Base-by-base conservation (phyloP, 2,888 invertebrate species). In the Lepas anatifera region DNA sequence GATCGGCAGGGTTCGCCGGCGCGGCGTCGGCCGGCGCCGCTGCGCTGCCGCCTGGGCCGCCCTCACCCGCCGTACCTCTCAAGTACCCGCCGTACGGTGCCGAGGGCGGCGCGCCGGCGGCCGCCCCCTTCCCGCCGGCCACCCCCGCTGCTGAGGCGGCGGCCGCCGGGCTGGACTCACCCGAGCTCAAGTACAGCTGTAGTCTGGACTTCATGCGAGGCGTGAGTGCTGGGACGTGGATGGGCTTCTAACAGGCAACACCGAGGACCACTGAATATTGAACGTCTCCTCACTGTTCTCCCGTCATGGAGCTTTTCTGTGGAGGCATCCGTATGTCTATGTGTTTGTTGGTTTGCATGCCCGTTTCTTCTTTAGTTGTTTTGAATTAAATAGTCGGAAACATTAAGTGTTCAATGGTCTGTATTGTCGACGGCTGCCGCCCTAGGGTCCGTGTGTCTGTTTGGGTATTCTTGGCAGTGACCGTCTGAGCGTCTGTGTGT, bases 171-270 rank as follows among this genome's bases (percentile, higher is more conserved):
- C 81, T 83, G 6, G 84, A 85, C 75, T 79, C 83, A 22, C 78
- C 83, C n/a, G 87, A 87, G 79, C 83, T 86, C 78, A 87, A 87
- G 77, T 88, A 87, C 77, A 86, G 86, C 70, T 87, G 87, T 78
- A 86, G 87, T 69, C 81, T 87, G 71, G 89, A 89, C 76, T 89
- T 88, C 74, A 72, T 73, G 37, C 58, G 58, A 29, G 58, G 58
- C 32, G 58, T 58, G 58, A 58, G 58, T 52, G 32, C 18, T 10
- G 29, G n/a, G 13, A 29, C 29, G 18, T n/a, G 48, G 48, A 68
- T n/a, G n/a, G n/a, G n/a, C n/a, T n/a, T n/a, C n/a, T n/a, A n/a
- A n/a, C n/a, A n/a, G n/a, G n/a, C n/a, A n/a, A n/a, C n/a, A n/a
- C n/a, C n/a, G n/a, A n/a, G n/a, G n/a, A n/a, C n/a, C n/a, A n/a